A percentile compares a stretch with the other conserved stretches of the same genome.
Conservation (phyloP, 2,113 vertebrate genomes). For the Caretta caretta region DNA sequence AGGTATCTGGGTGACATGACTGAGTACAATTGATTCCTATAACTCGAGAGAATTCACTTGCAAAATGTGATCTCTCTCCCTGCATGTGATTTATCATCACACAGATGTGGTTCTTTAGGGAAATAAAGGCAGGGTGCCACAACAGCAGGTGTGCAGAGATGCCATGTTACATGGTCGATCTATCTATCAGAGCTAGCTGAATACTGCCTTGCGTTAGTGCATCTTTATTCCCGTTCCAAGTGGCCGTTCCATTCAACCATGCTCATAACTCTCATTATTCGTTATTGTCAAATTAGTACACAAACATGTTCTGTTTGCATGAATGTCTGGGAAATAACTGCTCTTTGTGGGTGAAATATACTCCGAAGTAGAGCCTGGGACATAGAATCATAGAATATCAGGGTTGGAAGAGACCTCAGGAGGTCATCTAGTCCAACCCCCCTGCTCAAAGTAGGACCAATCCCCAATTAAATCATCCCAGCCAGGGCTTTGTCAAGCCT, state of each 20-base stretch:
- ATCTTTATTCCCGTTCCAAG: background rate
- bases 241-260: background rate
- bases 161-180: background rate
- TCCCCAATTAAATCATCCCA: too few species aligned
- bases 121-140: background rate
- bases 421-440: too few species aligned
- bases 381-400: too few species aligned
- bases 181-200: accelerated
- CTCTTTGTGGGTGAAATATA: background rate
- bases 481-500: too few species aligned
- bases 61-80: background rate
- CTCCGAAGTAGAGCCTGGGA: background rate
- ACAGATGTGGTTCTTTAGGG: background rate
- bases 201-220: background rate
- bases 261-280: background rate
- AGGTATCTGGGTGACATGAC: background rate
- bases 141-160: background rate
- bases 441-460: too few species aligned
- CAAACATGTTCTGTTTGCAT: background rate
- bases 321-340: background rate
- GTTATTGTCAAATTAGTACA: background rate
- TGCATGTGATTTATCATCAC: background rate
- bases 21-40: background rate
- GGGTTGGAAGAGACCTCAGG: too few species aligned
- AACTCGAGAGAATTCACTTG: slow-evolving; percentile 7